These are phyloP conservation scores for Alca torda DNA, from an alignment of 2,797 vertebrate species.

Conservation along the genomic window DNA sequence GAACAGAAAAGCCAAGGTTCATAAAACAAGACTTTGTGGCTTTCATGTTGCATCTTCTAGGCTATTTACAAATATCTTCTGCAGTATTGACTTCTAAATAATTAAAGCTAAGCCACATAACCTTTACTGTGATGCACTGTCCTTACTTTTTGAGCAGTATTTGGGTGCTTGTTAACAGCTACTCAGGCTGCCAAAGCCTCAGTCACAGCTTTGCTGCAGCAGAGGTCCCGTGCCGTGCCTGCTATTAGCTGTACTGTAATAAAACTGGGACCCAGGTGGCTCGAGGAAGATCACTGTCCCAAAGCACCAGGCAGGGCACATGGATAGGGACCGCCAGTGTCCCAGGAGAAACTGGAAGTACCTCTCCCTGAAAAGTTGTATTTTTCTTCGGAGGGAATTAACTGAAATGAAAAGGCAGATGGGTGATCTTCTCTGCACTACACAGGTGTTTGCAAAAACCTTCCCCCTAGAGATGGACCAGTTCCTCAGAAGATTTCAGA, in stretches of 20 bases:
- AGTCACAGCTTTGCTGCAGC: background rate
- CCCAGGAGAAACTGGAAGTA: background rate
- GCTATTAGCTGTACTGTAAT: background rate
- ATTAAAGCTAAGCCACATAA: background rate
- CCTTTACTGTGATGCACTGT: background rate
- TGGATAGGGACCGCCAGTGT: fast-evolving
- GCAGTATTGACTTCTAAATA: background rate
- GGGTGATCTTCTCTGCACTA: background rate
- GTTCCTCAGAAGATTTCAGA: background rate
- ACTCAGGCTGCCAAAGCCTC: background rate
- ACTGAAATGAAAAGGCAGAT: background rate
- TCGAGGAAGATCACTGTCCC: background rate
- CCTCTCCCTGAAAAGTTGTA: background rate
- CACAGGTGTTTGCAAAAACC: background rate
- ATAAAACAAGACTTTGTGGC: background rate
- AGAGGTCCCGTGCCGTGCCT: background rate
- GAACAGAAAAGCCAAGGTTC: background rate
- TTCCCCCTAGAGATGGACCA: background rate
- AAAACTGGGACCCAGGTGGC: background rate
- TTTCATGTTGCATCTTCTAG: background rate
- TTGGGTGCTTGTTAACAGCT: background rate
- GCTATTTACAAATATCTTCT: background rate
- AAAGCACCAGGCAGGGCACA: background rate
- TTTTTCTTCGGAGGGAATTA: background rate
- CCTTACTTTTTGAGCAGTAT: background rate